These are phyloP conservation scores for Drosophila antonietae DNA, from an alignment of 2,888 invertebrate genomes.

Conservation along the genomic window DNA sequence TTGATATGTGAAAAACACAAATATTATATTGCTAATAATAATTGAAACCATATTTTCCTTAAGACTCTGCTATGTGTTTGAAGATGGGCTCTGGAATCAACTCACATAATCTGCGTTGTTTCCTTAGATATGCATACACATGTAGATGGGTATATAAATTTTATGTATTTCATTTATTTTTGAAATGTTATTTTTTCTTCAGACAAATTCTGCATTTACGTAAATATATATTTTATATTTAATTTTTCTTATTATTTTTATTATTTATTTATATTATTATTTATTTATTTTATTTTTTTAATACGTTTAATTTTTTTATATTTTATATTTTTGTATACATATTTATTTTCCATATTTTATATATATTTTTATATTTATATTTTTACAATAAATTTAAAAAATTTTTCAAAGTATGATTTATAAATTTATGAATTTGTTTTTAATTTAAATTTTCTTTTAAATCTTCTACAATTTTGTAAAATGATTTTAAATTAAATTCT, in stretches of 20 bases:
- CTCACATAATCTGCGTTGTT: not conserved
- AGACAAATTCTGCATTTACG: too few species aligned
- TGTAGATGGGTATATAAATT: too few species aligned
- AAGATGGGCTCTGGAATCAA: not conserved
- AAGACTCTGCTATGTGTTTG: too few species aligned
- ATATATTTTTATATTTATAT: too few species aligned
- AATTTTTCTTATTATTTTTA: not conserved
- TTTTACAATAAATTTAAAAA: not conserved
- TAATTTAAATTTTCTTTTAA: not conserved
- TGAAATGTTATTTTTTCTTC: not conserved
- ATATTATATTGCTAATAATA: not conserved
- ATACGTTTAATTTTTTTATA: too few species aligned
- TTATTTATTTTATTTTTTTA: not conserved
- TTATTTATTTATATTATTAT: not conserved
- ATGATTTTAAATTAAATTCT: not conserved
- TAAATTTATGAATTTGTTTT: not conserved
- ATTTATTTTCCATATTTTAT: too few species aligned
- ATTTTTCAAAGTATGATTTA: not conserved
- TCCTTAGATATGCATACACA: not conserved
- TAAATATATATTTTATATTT: not conserved
- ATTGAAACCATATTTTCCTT: not conserved
- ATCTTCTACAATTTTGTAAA: too few species aligned
- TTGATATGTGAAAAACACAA: not conserved
- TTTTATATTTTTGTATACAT: not conserved
- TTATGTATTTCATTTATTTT: not conserved